Percentiles rank a stretch among this genome's conserved stretches.
phyloP scores from a whole-genome alignment of 2,113 vertebrate genomes.

The Psettodes erumei region DNA sequence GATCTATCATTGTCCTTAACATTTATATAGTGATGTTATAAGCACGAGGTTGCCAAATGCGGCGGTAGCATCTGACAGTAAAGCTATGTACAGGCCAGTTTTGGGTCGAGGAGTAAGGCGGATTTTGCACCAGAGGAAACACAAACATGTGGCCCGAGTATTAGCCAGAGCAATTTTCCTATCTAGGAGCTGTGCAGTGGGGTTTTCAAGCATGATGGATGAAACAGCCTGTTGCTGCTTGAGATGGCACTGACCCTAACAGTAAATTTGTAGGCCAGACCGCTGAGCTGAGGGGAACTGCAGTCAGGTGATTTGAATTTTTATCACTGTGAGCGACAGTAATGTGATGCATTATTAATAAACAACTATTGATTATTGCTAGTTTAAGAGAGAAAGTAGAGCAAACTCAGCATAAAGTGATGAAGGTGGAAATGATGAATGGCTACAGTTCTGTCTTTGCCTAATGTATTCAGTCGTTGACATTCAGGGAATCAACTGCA shows the following conservation, averaged over 20 bases:
- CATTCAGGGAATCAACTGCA: conserved; percentile 45
- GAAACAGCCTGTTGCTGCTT: not conserved
- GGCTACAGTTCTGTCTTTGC: conserved; percentile 10
- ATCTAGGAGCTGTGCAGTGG: not conserved
- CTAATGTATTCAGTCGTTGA: conserved; percentile 49
- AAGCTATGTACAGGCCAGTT: not conserved
- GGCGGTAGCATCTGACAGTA: not conserved
- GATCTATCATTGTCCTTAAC: not conserved
- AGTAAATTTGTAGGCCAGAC: not conserved
- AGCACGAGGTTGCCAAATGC: not conserved
- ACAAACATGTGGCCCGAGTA: not conserved
- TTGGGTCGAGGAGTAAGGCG: not conserved
- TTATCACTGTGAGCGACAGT: not conserved
- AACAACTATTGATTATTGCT: not conserved
- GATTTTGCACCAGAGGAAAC: not conserved
- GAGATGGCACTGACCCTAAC: not conserved
- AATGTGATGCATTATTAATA: not conserved
- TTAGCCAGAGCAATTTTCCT: too few species aligned
- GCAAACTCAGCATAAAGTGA: not conserved
- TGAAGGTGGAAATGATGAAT: conserved; percentile 20
- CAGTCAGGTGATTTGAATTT: not conserved
- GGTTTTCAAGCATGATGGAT: not conserved
- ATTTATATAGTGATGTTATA: not conserved
- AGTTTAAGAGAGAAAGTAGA: not conserved
- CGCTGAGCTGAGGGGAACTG: not conserved